These are phyloP conservation scores for Drosophila simulans DNA, from an alignment of 1,140 invertebrate species.

Conservation along the genomic window DNA sequence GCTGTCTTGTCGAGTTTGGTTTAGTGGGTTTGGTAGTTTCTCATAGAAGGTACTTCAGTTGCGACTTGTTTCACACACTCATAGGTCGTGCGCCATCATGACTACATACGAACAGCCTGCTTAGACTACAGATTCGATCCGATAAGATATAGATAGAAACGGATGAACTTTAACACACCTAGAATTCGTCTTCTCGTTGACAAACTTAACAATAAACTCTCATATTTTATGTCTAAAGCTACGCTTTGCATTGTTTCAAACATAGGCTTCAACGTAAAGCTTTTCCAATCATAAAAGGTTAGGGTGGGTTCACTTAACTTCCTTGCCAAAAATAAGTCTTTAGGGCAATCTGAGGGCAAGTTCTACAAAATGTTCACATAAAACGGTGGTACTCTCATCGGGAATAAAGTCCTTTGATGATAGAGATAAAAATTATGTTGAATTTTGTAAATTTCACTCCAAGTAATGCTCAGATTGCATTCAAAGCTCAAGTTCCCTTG, in stretches of 20 bases:
- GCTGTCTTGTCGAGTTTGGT: conserved; percentile 20
- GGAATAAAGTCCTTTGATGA: background rate
- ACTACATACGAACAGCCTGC: conserved; percentile 22
- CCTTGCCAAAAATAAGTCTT: background rate
- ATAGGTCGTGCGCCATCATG: background rate
- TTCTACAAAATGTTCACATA: background rate
- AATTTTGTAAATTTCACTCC: background rate
- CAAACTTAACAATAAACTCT: conserved; percentile 69
- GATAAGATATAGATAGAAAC: conserved; percentile 11
- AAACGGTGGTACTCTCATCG: background rate
- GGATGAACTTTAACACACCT: conserved; percentile 63
- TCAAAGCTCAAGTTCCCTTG: background rate
- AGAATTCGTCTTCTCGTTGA: conserved; percentile 30
- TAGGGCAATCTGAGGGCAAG: too few relatives aligned
- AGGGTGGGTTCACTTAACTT: conserved; percentile 9
- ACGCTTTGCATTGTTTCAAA: conserved; percentile 63
- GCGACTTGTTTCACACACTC: conserved; percentile 64
- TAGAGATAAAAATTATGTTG: too few relatives aligned
- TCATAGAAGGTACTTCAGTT: conserved; percentile 74
- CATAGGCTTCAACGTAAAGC: conserved; percentile 65
- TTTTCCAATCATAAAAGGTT: conserved; percentile 18
- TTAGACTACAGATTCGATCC: conserved; percentile 24
- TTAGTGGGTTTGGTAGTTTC: conserved; percentile 42
- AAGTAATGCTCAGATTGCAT: too few relatives aligned
- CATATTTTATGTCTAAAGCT: conserved; percentile 54